Base-by-base conservation (phyloP, 1,140 invertebrate species). In the Panulirus ornatus region DNA sequence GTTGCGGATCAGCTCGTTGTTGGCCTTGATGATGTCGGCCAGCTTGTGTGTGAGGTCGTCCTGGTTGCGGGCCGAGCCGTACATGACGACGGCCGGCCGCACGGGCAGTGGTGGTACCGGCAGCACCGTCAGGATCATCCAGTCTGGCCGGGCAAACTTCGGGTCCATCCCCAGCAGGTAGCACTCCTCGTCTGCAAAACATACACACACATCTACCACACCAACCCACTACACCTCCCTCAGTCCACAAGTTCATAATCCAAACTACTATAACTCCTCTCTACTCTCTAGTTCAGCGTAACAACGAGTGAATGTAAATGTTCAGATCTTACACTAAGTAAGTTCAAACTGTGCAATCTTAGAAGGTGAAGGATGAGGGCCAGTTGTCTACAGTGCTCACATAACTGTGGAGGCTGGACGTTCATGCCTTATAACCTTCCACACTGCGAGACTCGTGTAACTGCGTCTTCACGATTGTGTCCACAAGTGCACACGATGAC, bases 21-120 rank as follows among this genome's bases (percentile, higher is more conserved):
- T 99, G 1, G 97, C 96, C 47, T 99, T 99, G 51, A 99, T 98
- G 63, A 99, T 99, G 94, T 99, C 99, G 0, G 99, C 96, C 16
- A 99, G 94, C 94, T 99, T 99, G 94, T 99, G 98, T 0, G 99
- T 99, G 91, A 99, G 96, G 96, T 99, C 99, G 94, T 99, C 99
- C 94, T 96, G 96, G 96, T 99, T 99, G 93, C 98, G 97, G 0
- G 99, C 98, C 1, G 98, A 98, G 27, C 99, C 99, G 94, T 99
- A 99, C 97, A 99, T 99, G 22, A 99, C 98, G 6, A 99, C 99
- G 78, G 99, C 98, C 0, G 99, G 99, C 92, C 99, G 92, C 3
- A 96, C 96, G 54, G 97, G 96, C 8, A 99, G 94, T 3, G 99
- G 99, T 16, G 99, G 99, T 0, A 99, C 99, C 9, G 99, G 99